These are phyloP conservation scores for Monodelphis domestica DNA, from an alignment of 2,797 vertebrate genomes.

Conservation along the genomic window DNA sequence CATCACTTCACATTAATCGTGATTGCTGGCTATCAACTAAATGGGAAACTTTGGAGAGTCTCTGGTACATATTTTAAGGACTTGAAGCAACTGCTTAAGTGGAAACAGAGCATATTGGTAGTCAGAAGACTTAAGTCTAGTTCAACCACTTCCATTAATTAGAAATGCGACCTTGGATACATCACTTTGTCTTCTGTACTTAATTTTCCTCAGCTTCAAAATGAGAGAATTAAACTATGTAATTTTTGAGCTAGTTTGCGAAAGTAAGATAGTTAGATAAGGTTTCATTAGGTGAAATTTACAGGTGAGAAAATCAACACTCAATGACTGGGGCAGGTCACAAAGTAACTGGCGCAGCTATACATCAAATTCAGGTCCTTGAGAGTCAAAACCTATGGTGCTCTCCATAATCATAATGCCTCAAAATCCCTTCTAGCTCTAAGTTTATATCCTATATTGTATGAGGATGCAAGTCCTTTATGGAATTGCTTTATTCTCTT, in stretches of 20 bases:
- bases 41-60: background rate
- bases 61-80: background rate
- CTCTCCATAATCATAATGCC: background rate
- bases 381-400: background rate
- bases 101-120: background rate
- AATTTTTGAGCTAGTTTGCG: background rate
- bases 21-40: background rate
- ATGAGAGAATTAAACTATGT: background rate
- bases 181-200: background rate
- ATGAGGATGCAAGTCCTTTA: background rate
- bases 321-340: background rate
- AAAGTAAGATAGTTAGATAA: background rate
- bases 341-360: background rate
- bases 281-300: background rate
- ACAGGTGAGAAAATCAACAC: background rate
- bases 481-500: background rate
- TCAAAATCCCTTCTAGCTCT: background rate
- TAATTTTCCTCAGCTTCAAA: conserved; percentile 18
- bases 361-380: background rate
- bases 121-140: background rate
- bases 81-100: conserved; percentile 4
- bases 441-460: background rate
- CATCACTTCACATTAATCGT: background rate
- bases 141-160: background rate
- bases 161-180: background rate